Evolutionary conservation across 1,140 invertebrate species (phyloP), one percentile per base, ranked within the genome.

Genomic region (Euglossa dilemma): DNA sequence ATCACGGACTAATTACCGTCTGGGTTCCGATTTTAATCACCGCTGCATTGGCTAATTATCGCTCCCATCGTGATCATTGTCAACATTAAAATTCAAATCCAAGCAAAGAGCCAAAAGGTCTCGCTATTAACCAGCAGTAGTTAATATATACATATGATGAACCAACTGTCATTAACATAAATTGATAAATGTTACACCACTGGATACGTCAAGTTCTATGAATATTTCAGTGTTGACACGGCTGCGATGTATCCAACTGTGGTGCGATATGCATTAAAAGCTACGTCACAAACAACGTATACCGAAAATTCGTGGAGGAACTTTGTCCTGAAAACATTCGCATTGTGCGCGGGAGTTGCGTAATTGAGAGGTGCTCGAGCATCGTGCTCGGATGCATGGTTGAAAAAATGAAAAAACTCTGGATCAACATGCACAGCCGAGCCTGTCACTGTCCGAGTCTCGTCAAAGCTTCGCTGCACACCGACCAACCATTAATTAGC

Each of bases 201-300:
- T 54, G n/a, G 12, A 61, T 47, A 12, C n/a, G n/a, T 18, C 25
- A 12, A 43, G 8, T 18, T 36, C 6, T 23, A 56, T 66, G 43
- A 73, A 80, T 80, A 80, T 66, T 80, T 66, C 36, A 80, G 20
- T 28, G 59, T 66, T 66, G 50, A 54, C 50, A 28, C 8, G 36
- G 9, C 12, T 16, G 18, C 8, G 3, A 78, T 57, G 45, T 28
- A 47, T 28, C 6, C 25, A 36, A 20, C 9, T 1, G 16, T 11
- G 28, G 28, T 12, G 23, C 0, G 20, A 18, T 8, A 11, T 20
- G 43, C 11, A n/a, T 59, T 64, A 6, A 74, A 52, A 6, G 6
- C 28, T 52, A 12, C 11, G 36, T 47, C 18, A 28, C 18, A 50
- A 43, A 23, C 64, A n/a, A 52, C 8, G 2, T n/a, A 64, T 54